Evolutionary conservation across 1,140 invertebrate genomes (phyloP).

Genomic region (Xylocopa sonorina): DNA sequence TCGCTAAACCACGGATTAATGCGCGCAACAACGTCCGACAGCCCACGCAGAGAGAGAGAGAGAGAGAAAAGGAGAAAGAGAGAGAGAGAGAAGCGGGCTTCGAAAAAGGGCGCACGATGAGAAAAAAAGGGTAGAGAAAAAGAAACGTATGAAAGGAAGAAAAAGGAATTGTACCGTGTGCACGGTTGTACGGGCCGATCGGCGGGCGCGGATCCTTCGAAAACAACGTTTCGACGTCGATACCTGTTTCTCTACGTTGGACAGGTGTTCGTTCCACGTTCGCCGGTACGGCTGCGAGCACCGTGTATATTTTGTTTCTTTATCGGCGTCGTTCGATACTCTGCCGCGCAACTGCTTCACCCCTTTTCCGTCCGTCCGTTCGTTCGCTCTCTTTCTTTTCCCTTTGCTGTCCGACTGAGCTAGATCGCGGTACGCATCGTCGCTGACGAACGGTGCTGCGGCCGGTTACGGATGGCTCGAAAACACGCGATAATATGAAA

Average conservation of each 20-base stretch:
- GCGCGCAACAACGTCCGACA: slow-evolving; percentile 72
- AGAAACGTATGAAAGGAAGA: not conserved
- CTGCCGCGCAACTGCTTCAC: not conserved
- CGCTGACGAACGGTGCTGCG: not conserved
- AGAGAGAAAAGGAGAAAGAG: no score
- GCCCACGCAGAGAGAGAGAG: slow-evolving; percentile 64
- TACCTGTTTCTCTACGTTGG: slow-evolving; percentile 38
- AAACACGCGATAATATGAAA: slow-evolving; percentile 25
- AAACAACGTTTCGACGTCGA: slow-evolving; percentile 34
- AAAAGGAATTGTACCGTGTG: not conserved
- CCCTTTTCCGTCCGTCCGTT: not conserved
- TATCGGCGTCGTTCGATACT: slow-evolving; percentile 26
- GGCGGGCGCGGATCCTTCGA: not conserved
- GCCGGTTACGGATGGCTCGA: slow-evolving; percentile 1
- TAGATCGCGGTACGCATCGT: not conserved
- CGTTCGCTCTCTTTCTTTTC: not conserved
- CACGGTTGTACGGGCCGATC: not conserved
- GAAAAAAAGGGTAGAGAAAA: slow-evolving; percentile 28
- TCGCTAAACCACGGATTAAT: slow-evolving; percentile 82
- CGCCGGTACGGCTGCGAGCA: not conserved
- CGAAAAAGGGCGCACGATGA: slow-evolving; percentile 54
- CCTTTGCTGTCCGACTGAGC: no score
- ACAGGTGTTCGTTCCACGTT: slow-evolving; percentile 37
- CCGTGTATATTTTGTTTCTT: slow-evolving; percentile 26
- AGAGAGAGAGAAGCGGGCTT: no score